Evolutionary conservation across 1,140 invertebrate species (phyloP), one percentile per base, ranked within the genome.

Genomic region (Camponotus vicinus): DNA sequence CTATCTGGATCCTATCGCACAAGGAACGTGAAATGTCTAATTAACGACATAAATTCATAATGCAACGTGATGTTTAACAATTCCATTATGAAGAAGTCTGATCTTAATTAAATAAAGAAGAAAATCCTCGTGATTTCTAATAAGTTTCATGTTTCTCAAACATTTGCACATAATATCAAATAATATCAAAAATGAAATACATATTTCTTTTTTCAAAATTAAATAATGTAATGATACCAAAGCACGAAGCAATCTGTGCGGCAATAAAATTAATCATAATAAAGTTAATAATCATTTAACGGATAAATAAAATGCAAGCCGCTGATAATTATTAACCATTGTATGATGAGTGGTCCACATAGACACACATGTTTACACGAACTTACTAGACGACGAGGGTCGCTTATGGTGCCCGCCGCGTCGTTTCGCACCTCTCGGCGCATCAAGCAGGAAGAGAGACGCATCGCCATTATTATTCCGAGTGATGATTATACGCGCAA

Each of bases 401-500:
- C 86, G 80, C 86, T 85, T 89, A 91, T 90, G 89, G 86, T 86
- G 71, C 71, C 85, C 79, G 87, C 63, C 64, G 55, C 85, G 88
- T 90, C 87, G 79, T 91, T 93, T 93, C 92, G 84, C 92, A 92
- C 92, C 91, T 92, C 91, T 75, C 63, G 87, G 83, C 45, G 63
- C 80, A 61, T 85, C 78, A 82, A 82, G 79, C 78, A 59, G 64
- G 55, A 80, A 70, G 73, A 85, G 61, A 86, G 82, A 21, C 79
- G 76, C 42, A 64, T 90, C 89, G 64, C 78, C 90, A 92, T 94
- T 93, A 92, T 92, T 92, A 92, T 92, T 92, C 90, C 89, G 90
- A 92, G 91, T 92, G 92, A 93, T 93, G 92, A 93, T 94, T 94
- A 92, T 92, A 92, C 89, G 92, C 91, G 90, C 92, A 91, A 91